Percentiles rank a stretch among this genome's conserved stretches.
Conservation (phyloP, 1,140 invertebrate species). For the Yoshiicerus persimilis region DNA sequence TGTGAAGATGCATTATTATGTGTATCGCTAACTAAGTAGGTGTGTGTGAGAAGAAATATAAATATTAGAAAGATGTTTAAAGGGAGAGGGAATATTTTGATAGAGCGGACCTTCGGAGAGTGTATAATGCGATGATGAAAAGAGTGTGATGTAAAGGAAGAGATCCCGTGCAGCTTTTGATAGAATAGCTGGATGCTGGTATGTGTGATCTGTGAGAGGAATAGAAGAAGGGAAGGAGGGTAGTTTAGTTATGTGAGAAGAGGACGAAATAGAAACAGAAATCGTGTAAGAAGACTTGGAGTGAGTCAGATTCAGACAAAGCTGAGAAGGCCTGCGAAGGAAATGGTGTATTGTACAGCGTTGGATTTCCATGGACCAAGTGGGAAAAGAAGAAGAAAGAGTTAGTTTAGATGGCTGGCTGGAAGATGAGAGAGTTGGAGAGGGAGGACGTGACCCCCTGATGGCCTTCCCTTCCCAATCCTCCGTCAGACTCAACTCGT, state of each 20-base stretch:
- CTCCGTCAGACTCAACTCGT: background rate
- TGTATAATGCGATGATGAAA: background rate
- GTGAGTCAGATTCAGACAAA: no score
- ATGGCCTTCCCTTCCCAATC: slow-evolving; percentile 10
- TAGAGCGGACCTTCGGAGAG: no score
- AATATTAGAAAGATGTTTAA: background rate
- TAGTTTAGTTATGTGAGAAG: background rate
- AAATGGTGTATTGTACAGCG: background rate
- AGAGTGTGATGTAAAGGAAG: background rate
- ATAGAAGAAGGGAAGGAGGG: background rate
- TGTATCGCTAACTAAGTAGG: background rate
- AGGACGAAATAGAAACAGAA: background rate
- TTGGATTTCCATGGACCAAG: background rate
- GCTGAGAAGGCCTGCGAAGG: background rate
- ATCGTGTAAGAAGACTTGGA: background rate
- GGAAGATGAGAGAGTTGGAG: slow-evolving; percentile 1
- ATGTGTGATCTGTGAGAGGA: background rate
- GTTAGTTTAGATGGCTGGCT: slow-evolving; percentile 2
- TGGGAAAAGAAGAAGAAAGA: slow-evolving; percentile 17
- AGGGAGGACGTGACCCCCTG: slow-evolving; percentile 9
- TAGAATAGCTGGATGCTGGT: background rate
- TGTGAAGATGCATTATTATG: background rate
- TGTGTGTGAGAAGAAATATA: background rate
- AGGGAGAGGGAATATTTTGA: background rate
- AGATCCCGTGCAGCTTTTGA: background rate